Conservation (phyloP, 2,888 invertebrate genomes). For the Ophion ellenae region DNA sequence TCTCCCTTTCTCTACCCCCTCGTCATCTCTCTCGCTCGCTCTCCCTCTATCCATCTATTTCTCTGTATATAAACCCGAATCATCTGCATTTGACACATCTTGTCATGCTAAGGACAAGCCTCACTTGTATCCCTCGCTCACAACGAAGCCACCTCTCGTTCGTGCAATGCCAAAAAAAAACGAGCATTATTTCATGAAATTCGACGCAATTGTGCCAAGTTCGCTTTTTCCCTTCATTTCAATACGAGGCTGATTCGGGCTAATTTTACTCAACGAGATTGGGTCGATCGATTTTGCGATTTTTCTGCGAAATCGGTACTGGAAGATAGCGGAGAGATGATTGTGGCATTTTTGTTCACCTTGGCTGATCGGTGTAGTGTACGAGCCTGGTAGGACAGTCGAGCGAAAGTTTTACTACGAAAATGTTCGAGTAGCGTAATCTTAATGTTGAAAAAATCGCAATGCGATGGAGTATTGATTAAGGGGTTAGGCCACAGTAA, state of each 20-base stretch:
- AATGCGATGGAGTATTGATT: too few relatives aligned
- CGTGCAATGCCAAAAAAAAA: neutral
- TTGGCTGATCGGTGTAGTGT: too few relatives aligned
- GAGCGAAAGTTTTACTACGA: too few relatives aligned
- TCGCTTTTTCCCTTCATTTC: neutral
- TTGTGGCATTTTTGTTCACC: too few relatives aligned
- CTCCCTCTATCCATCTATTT: neutral
- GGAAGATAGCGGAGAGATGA: too few relatives aligned
- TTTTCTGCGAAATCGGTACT: too few relatives aligned
- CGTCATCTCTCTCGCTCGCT: neutral
- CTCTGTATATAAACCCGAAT: slow-evolving; percentile 59
- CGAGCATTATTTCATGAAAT: neutral
- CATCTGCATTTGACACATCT: slow-evolving; percentile 78
- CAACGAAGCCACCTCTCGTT: neutral
- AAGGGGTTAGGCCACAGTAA: too few relatives aligned
- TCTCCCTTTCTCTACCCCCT: neutral
- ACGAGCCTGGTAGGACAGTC: too few relatives aligned
- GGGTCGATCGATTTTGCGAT: too few relatives aligned
- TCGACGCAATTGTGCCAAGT: neutral
- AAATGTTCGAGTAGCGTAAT: too few relatives aligned
- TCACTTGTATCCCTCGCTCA: slow-evolving; percentile 6
- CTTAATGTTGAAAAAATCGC: too few relatives aligned
- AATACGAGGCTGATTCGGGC: neutral
- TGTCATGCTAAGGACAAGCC: slow-evolving; percentile 73
- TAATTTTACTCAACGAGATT: neutral